Evolutionary conservation across 2,797 vertebrate genomes (phyloP).

Genomic region (Danionella dracula): DNA sequence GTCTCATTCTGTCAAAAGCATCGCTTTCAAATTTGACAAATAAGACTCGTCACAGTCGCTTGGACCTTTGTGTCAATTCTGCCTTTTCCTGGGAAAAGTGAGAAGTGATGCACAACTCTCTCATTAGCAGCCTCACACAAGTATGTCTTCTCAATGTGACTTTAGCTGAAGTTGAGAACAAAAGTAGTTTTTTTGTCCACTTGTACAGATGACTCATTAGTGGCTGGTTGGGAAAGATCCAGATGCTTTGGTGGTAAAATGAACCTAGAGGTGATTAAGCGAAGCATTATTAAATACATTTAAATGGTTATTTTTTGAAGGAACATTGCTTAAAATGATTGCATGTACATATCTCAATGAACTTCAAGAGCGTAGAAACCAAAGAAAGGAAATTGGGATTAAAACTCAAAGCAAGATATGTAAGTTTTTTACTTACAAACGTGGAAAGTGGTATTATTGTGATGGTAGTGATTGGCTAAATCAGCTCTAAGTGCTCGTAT

Average conservation of each 20-base stretch:
- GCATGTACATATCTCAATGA: too few species aligned
- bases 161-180: not conserved
- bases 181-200: not conserved
- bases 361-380: too few species aligned
- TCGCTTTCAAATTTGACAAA: conserved; percentile 20
- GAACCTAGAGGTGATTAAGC: too few species aligned
- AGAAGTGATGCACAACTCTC: not conserved
- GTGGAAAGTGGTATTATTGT: too few species aligned
- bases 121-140: conserved; percentile 1
- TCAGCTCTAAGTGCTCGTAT: too few species aligned
- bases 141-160: conserved; percentile 6
- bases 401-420: too few species aligned
- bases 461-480: too few species aligned
- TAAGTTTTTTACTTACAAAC: too few species aligned
- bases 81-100: conserved; percentile 13
- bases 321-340: too few species aligned
- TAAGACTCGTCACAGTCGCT: conserved; percentile 16
- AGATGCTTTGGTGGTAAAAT: not conserved
- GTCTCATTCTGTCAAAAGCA: conserved; percentile 22
- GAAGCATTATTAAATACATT: too few species aligned
- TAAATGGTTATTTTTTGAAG: too few species aligned
- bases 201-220: not conserved
- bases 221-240: not conserved
- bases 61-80: not conserved
- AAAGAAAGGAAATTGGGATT: too few species aligned